Evolutionary conservation across 2,888 invertebrate species (phyloP).

Genomic region (Eupithecia tripunctaria): DNA sequence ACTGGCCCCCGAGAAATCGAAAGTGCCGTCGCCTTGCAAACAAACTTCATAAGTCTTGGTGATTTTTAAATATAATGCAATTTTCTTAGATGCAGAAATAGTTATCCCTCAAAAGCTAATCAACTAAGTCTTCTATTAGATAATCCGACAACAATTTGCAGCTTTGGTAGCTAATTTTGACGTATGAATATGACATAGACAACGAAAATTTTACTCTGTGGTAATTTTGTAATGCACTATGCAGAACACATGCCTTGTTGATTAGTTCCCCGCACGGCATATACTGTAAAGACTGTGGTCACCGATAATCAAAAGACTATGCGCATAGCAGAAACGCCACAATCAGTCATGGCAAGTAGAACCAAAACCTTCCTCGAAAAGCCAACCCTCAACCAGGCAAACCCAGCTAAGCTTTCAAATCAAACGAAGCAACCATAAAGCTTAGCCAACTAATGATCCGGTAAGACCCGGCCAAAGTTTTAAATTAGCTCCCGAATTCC

Average conservation of each 20-base stretch:
- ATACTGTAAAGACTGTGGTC: too few species aligned
- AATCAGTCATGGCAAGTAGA: not conserved
- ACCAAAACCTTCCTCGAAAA: not conserved
- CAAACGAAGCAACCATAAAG: conserved; percentile 20
- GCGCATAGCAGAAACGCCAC: not conserved
- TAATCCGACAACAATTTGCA: too few species aligned
- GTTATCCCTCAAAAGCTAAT: not conserved
- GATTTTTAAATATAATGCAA: not conserved
- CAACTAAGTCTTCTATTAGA: too few species aligned
- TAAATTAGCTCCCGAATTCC: conserved; percentile 64
- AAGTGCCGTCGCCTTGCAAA: not conserved
- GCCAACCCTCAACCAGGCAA: not conserved
- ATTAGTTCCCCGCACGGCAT: too few species aligned
- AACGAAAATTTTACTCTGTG: not conserved
- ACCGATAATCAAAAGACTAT: not conserved
- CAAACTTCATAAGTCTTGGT: not conserved
- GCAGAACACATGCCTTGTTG: not conserved
- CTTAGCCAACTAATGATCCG: conserved; percentile 50
- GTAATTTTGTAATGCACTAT: not conserved
- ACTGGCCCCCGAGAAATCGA: too few species aligned
- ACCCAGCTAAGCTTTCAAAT: conserved; percentile 19
- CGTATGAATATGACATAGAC: too few species aligned
- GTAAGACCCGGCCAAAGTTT: conserved; percentile 57
- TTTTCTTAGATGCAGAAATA: not conserved
- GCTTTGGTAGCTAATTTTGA: too few species aligned